Evolutionary conservation across 2,113 vertebrate genomes (phyloP).

Genomic region (Pseudopodoces humilis): DNA sequence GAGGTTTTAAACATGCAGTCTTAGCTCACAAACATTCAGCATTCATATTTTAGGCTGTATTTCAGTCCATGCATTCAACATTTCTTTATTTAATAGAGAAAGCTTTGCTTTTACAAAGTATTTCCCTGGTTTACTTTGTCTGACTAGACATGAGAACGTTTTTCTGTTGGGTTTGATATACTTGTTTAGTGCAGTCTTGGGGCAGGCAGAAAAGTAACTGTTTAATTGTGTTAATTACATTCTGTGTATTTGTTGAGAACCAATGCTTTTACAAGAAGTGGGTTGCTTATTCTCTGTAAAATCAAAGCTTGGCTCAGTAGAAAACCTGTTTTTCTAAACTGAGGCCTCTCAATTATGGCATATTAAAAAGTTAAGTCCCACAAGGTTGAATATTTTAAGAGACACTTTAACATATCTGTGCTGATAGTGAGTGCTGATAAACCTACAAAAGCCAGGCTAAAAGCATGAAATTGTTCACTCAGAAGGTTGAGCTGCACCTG

Average conservation of each 20-base stretch:
- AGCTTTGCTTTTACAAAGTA: neutral
- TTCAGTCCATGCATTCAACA: neutral
- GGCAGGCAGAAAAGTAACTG: neutral
- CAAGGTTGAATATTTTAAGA: neutral
- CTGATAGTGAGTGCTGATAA: neutral
- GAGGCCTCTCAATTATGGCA: neutral
- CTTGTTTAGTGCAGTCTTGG: neutral
- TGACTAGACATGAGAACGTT: neutral
- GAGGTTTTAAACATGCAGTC: neutral
- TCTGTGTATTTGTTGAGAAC: neutral
- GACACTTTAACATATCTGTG: neutral
- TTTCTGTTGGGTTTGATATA: neutral
- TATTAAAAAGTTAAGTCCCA: neutral
- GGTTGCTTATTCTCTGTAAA: neutral
- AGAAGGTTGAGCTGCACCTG: neutral
- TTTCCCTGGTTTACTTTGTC: neutral
- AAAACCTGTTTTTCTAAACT: neutral
- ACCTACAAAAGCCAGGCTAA: neutral
- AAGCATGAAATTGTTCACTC: neutral
- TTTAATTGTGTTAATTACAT: neutral
- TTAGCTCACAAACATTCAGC: neutral
- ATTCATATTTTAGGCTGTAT: neutral
- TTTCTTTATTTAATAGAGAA: neutral
- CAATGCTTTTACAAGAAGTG: neutral
- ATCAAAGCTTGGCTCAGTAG: neutral